Conservation (phyloP, 2,113 vertebrate species). For the Trematocara zebra region DNA sequence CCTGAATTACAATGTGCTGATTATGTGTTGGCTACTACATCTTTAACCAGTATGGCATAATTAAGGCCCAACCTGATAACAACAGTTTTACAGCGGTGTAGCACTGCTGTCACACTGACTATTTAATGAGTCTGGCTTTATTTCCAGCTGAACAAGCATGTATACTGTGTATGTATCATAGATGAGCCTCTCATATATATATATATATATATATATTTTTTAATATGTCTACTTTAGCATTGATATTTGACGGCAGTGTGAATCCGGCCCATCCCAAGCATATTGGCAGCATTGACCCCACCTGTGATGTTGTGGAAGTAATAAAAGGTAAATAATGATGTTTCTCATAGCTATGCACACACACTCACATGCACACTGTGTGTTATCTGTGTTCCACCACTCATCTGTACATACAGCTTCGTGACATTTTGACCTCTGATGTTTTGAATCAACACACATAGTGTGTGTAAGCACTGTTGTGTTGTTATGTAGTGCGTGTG, state of each 20-base stretch:
- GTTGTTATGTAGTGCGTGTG: not conserved
- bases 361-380: not conserved
- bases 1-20: not conserved
- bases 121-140: not conserved
- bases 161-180: not conserved
- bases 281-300: conserved; percentile 96
- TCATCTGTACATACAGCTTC: not conserved
- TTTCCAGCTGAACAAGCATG: not conserved
- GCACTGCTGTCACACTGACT: not conserved
- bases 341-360: not conserved
- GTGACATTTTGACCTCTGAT: not conserved
- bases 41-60: not conserved
- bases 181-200: not conserved
- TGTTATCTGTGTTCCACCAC: not conserved
- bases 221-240: conserved; percentile 69
- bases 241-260: conserved; percentile 87
- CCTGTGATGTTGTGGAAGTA: conserved; percentile 89
- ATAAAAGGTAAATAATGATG: conserved; percentile 80
- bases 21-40: not conserved
- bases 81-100: not conserved
- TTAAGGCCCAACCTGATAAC: not conserved
- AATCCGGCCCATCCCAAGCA: conserved; percentile 88
- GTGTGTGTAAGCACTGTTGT: not conserved
- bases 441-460: not conserved
- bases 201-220: not conserved